phyloP scores from a whole-genome alignment of 2,888 invertebrate genomes.

The Adelphocoris suturalis region DNA sequence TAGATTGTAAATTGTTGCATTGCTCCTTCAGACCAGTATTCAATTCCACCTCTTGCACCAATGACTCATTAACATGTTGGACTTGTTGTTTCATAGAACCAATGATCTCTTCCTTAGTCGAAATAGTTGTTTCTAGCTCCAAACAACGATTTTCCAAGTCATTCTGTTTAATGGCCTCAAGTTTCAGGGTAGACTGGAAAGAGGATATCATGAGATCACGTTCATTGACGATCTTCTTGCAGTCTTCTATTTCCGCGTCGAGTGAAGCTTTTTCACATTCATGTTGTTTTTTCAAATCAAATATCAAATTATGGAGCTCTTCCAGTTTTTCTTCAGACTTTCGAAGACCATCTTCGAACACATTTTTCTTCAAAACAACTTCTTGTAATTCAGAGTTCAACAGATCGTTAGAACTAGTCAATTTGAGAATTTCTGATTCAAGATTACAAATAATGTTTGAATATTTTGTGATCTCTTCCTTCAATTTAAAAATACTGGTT shows the following conservation, averaged over 20 bases:
- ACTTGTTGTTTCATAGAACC: not conserved
- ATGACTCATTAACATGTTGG: not conserved
- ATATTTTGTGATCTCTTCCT: not conserved
- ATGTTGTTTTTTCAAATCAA: not conserved
- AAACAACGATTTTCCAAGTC: not conserved
- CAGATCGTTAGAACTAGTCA: not conserved
- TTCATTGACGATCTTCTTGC: not conserved
- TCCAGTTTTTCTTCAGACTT: not conserved
- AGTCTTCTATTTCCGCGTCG: not conserved
- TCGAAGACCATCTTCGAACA: not conserved
- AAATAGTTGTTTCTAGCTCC: not conserved
- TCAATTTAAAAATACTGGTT: not conserved
- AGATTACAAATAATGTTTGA: not conserved
- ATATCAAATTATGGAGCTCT: not conserved
- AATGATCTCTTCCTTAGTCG: not conserved
- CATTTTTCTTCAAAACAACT: not conserved
- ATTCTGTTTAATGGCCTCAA: not conserved
- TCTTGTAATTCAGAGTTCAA: not conserved
- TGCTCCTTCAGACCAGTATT: not conserved
- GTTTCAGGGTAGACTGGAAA: not conserved
- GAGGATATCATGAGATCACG: not conserved
- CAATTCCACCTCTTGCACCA: not conserved
- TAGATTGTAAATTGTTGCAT: not conserved
- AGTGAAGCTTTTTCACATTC: not conserved
- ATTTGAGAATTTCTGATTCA: not conserved